Conservation (phyloP, 2,888 invertebrate genomes). For the Athripsodes cinereus region DNA sequence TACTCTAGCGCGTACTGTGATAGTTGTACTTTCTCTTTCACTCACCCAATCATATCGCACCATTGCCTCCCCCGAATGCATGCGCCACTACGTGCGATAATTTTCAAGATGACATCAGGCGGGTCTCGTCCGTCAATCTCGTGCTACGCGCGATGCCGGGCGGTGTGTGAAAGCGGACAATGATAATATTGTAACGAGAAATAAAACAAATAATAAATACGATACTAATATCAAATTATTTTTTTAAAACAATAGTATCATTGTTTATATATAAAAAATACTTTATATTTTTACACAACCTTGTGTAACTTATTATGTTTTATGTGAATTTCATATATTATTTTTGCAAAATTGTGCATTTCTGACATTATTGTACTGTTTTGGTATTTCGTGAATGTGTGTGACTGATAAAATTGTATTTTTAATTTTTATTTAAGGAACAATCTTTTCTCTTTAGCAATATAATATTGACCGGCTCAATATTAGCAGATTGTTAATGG, state of each 20-base stretch:
- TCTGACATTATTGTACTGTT: too few species aligned
- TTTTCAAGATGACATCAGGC: slow-evolving; percentile 2
- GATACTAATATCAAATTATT: neutral
- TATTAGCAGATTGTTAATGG: neutral
- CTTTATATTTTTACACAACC: neutral
- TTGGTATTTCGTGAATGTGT: too few species aligned
- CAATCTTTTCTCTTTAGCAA: too few species aligned
- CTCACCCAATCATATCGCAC: slow-evolving; percentile 1
- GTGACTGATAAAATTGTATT: too few species aligned
- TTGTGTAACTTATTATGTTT: neutral
- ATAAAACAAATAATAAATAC: neutral
- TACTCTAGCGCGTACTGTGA: neutral
- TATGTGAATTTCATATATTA: too few species aligned
- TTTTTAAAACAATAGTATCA: neutral
- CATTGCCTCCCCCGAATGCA: neutral
- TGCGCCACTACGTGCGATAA: neutral
- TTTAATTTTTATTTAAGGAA: too few species aligned
- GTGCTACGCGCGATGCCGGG: neutral
- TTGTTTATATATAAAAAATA: neutral
- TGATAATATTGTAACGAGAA: neutral
- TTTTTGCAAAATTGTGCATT: too few species aligned
- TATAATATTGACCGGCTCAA: neutral
- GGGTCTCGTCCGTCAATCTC: neutral
- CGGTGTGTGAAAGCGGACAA: neutral
- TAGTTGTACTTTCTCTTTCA: neutral